Base-by-base conservation (phyloP, 2,113 vertebrate genomes). In the cat (Felis catus) region DNA sequence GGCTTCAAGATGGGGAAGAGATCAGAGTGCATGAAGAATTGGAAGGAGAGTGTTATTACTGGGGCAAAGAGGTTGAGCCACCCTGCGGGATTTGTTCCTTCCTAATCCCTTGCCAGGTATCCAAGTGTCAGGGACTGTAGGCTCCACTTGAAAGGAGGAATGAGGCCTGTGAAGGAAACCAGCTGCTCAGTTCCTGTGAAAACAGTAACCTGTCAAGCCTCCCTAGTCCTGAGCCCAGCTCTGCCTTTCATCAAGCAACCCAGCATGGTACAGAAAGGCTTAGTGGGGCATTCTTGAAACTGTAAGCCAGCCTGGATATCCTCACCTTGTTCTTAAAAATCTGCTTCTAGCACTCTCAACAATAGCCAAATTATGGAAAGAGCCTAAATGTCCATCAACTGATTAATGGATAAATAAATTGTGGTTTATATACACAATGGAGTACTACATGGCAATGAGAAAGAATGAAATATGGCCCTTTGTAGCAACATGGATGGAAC, bases 21-120 rank as follows among this genome's bases (percentile, higher is more conserved):
- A 66, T 23, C 82, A 89, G 39, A 83, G 63, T 55, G n/a, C 76
- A 58, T 36, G 71, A 81, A 87, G n/a, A 94, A 96, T 88, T 73
- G 25, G 41, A 87, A 73, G n/a, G 23, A 78, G 48, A 48, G 31
- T 68, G 27, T 1, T 55, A 10, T 76, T 74, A 66, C 9, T 78
- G 9, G 29, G 66, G 23, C 13, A 65, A 86, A 74, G 51, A 71
- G 25, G 33, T 23, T 91, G 58, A 48, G 7, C 14, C 33, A 74
- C 39, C 6, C 0, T 55, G 25, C 0, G 55, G 41, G n/a, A 41
- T 83, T 80, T 91, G 58, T 80, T 87, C 21, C 65, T 87, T 93
- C 39, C 53, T 91, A 71, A 82, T 76, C 12, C 29, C 10, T 15
- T 83, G 58, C 68, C 31, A 39, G 29, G 29, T 53, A 87, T 51